These are phyloP conservation scores for Stenchaetothrips biformis DNA, from an alignment of 2,888 invertebrate genomes.

Conservation along the genomic window DNA sequence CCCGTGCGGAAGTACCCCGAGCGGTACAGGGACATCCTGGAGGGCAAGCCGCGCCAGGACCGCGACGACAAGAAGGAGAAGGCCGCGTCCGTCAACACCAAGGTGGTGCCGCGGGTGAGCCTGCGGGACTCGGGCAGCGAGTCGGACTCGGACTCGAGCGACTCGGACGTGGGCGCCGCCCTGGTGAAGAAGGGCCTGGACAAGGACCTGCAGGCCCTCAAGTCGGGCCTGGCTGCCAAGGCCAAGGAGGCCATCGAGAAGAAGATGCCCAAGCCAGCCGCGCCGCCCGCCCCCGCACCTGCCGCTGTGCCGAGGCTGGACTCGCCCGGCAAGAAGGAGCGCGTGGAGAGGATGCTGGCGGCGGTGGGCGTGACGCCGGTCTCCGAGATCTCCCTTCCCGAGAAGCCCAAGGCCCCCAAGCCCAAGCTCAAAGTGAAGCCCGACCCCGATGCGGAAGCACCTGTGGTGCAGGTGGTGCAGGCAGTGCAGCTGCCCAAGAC, in stretches of 20 bases:
- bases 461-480: neutral
- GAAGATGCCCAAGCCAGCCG: constrained; percentile 46
- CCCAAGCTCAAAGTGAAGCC: neutral
- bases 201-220: constrained; percentile 54
- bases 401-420: neutral
- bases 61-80: constrained; percentile 40
- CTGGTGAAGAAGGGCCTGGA: neutral
- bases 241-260: constrained; percentile 64
- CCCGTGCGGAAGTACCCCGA: constrained; percentile 65
- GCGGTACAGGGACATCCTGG: constrained; percentile 61
- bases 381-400: constrained; percentile 6
- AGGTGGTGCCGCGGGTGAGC: constrained; percentile 44
- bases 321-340: constrained; percentile 1
- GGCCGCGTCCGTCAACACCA: constrained; percentile 28
- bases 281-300: constrained; percentile 26
- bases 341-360: neutral
- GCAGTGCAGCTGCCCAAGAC: constrained; percentile 9
- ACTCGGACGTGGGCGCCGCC: constrained; percentile 47
- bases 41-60: constrained; percentile 41
- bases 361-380: neutral
- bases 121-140: constrained; percentile 36
- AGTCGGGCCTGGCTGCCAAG: constrained; percentile 62
- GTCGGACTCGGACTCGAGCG: constrained; percentile 40
- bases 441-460: neutral
- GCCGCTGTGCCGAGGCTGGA: neutral